phyloP scores from a whole-genome alignment of 1,140 invertebrate species.

The Sitobion miscanthi region DNA sequence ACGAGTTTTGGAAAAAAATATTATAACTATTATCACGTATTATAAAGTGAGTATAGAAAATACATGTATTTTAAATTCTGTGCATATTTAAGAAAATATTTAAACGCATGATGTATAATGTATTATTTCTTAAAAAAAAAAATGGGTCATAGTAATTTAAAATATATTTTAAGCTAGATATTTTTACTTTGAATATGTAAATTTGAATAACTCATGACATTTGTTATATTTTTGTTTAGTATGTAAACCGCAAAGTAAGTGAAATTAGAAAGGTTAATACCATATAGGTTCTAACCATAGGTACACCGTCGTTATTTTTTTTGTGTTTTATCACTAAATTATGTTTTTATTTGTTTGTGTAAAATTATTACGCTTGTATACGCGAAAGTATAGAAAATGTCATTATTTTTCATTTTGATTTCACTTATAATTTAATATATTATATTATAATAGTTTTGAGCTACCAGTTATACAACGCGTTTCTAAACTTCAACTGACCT shows the following conservation, averaged over 20 bases:
- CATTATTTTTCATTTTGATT: conserved; percentile 28
- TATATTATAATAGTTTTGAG: background rate
- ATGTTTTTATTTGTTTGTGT: background rate
- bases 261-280: conserved; percentile 34
- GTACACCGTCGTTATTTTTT: background rate
- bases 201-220: background rate
- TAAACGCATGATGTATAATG: background rate
- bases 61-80: background rate
- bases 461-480: background rate
- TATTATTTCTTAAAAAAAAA: background rate
- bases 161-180: background rate
- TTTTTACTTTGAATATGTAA: background rate
- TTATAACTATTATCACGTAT: background rate
- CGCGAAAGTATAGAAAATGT: conserved; percentile 6
- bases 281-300: background rate
- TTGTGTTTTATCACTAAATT: background rate
- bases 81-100: background rate
- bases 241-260: conserved; percentile 15
- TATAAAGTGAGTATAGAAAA: background rate
- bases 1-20: background rate
- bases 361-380: background rate
- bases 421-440: conserved; percentile 10
- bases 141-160: background rate
- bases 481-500: background rate
- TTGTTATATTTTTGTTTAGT: conserved; percentile 1